Base-by-base conservation (phyloP, 2,888 invertebrate species). In the Dasypogon diadema region DNA sequence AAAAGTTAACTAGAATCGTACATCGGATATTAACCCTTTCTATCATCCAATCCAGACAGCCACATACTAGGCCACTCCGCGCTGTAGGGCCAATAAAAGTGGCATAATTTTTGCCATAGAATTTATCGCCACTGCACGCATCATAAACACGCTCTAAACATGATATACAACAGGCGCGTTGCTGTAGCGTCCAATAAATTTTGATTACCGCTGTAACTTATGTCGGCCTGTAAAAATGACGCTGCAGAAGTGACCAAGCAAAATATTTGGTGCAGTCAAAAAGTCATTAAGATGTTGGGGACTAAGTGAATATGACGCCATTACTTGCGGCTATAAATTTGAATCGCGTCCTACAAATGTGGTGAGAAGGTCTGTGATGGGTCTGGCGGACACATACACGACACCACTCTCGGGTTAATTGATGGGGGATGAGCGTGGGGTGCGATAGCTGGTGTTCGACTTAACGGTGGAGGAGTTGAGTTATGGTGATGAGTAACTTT, bases 91-190 rank as follows among this genome's bases (percentile, higher is more conserved):
- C 48, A 46, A 65, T 48, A 65, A 65, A 65, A 65, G 46, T 48
- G 48, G 65, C 18, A 65, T 65, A 65, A 65, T 65, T 65, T 65
- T 48, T 65, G 46, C 46, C 46, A 65, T 65, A 65, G 65, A 65
- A 65, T 65, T 65, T 65, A 65, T 65, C 24, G 65, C 46, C 65
- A 21, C 22, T 65, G 65, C 65, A 65, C 65, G 48, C 65, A 65
- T 65, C 65, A 65, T 48, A 65, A 65, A 65, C 65, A 65, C 48
- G 22, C 46, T 46, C 18, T 22, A 46, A 46, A 65, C 65, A 65
- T 46, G 65, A 46, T 10, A 14, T 6, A 65, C 48, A 65, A 48
- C 48, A n/a, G 56, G 1, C n/a, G 16, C 21, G 48, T 22, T 42
- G 48, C 21, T 48, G 14, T 22, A 46, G 24, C 65, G 16, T 34